Percentiles rank a stretch among this genome's conserved stretches.
Evolutionary conservation across 2,888 invertebrate genomes (phyloP).

Genomic region (Phanerotoma sp.): DNA sequence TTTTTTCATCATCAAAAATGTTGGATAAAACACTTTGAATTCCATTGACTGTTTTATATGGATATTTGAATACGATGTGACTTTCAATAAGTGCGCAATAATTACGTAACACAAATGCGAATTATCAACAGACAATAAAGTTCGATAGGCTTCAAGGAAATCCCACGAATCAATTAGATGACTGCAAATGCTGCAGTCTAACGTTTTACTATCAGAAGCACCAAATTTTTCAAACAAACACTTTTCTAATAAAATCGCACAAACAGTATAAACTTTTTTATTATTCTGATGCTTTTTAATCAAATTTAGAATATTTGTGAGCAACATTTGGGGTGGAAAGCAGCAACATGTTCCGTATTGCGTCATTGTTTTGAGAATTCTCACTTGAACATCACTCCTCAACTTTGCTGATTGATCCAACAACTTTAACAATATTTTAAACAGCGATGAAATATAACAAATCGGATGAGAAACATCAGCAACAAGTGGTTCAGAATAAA

Average conservation of each 20-base stretch:
- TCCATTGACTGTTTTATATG: constrained; percentile 64
- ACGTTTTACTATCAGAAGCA: constrained; percentile 51
- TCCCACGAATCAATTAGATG: constrained; percentile 58
- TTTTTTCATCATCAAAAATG: too few species aligned
- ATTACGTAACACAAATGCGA: constrained; percentile 62
- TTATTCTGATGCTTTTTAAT: constrained; percentile 50
- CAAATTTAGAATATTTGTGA: constrained; percentile 60
- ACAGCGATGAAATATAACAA: constrained; percentile 64
- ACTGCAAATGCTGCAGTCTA: constrained; percentile 51
- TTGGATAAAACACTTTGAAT: constrained; percentile 64
- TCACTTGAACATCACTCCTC: constrained; percentile 55
- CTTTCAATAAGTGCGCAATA: constrained; percentile 63
- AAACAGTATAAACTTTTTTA: constrained; percentile 43
- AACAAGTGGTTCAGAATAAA: constrained; percentile 56
- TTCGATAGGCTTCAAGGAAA: constrained; percentile 63
- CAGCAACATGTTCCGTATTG: constrained; percentile 67
- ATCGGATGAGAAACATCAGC: constrained; percentile 51
- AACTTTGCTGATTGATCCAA: constrained; percentile 59
- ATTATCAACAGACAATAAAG: constrained; percentile 62
- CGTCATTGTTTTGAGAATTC: constrained; percentile 62
- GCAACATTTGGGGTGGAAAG: constrained; percentile 61
- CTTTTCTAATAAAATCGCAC: constrained; percentile 62
- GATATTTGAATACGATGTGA: constrained; percentile 62
- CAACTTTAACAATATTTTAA: constrained; percentile 60
- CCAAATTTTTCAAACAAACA: constrained; percentile 65